These are phyloP conservation scores for Drosophila yooni DNA, from an alignment of 2,888 invertebrate genomes.

Conservation along the genomic window DNA sequence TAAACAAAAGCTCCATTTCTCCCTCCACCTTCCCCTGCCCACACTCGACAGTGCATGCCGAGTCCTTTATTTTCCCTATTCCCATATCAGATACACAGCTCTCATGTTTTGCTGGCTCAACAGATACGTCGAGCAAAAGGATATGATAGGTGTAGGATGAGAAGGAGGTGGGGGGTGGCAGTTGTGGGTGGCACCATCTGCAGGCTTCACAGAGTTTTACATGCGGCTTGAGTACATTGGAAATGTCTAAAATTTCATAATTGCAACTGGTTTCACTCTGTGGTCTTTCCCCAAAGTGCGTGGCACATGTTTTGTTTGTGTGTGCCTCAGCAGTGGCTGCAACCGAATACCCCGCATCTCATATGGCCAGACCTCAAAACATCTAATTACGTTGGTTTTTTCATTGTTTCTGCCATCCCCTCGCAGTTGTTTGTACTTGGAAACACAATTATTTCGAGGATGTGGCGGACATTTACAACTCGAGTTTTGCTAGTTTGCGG, in stretches of 20 bases:
- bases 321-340: conserved; percentile 34
- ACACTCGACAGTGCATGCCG: not conserved
- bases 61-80: conserved; percentile 23
- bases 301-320: conserved; percentile 34
- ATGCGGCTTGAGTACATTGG: conserved; percentile 64
- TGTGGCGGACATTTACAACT: conserved; percentile 15
- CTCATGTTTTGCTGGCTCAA: conserved; percentile 42
- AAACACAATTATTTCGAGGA: conserved; percentile 16
- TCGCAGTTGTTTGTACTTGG: conserved; percentile 2
- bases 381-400: conserved; percentile 52
- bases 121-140: conserved; percentile 25
- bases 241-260: conserved; percentile 80
- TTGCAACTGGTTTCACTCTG: conserved; percentile 63
- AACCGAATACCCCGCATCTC: conserved; percentile 49
- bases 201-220: conserved; percentile 48
- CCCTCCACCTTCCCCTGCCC: not conserved
- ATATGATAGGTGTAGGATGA: not conserved
- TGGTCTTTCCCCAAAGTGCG: conserved; percentile 26
- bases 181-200: conserved; percentile 37
- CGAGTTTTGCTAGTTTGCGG: conserved; percentile 6
- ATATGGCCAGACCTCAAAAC: conserved; percentile 55
- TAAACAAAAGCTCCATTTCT: conserved; percentile 5
- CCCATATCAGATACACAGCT: conserved; percentile 39
- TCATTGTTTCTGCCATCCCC: conserved; percentile 1
- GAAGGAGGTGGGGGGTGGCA: not conserved